Evolutionary conservation across 2,113 vertebrate species (phyloP), one percentile per base, ranked within the genome.

Genomic region (Chaetorhynchus papuensis): DNA sequence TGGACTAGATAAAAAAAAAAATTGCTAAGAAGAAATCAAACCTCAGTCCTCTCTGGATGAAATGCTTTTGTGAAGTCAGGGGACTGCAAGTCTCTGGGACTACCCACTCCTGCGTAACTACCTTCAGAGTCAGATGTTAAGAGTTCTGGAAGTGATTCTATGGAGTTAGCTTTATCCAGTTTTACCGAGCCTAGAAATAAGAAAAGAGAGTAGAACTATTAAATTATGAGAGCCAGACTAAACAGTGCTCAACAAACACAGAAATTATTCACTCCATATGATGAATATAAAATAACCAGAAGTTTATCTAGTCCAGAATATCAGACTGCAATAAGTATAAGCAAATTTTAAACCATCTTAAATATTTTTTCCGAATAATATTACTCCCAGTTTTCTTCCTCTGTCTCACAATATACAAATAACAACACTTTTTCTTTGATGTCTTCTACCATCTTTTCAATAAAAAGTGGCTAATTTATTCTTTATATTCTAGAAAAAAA

Each of bases 81-180:
- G 4, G 99, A 99, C 93, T 98, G 98, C 53, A 99, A 94, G 71
- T 99, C 99, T 97, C 99, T 98, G 83, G 99, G 99, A 88, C 99
- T 99, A 74, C 98, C 96, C 56, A 98, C 97, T 83, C 98, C 99
- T 79, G 97, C 98, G 2, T 97, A 99, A 98, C 99, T 99, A 89
- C 99, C 98, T 98, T 99, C 99, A 7, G 99, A 99, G 95, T 99
- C 99, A 30, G 99, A 99, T 2, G 98, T 99, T 96, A 99, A 92
- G 59, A 99, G 97, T 84, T 99, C 99, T 95, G 98, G 98, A 95
- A 99, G 98, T 35, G 99, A 99, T 90, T 99, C 99, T 47, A 98
- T 96, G 14, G 99, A 99, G 96, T 98, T 99, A 42, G 98, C 97
- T 93, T 99, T 99, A 90, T 93, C 97, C 66, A 98, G 97, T 97